Evolutionary conservation across 2,113 vertebrate species (phyloP).

Genomic region (Platycercus adscitus): DNA sequence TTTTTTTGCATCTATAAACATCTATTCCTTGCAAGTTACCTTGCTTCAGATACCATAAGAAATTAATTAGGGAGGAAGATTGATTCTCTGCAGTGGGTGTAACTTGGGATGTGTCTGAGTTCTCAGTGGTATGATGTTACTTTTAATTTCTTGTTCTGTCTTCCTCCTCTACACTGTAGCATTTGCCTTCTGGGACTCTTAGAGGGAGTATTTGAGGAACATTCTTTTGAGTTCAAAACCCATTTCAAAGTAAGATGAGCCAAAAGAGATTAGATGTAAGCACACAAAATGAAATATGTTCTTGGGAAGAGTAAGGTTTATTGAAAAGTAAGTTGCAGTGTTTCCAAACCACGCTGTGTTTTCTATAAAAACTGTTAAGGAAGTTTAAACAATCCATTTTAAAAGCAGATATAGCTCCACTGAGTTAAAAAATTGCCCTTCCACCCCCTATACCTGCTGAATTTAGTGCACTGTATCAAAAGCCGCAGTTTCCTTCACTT

Average conservation of each 20-base stretch:
- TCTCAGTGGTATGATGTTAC: neutral
- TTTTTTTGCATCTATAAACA: neutral
- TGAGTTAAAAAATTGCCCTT: neutral
- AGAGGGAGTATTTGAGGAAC: neutral
- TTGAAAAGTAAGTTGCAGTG: neutral
- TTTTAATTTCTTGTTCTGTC: slow-evolving; percentile 5
- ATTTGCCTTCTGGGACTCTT: neutral
- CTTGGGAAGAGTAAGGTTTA: neutral
- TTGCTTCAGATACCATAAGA: neutral
- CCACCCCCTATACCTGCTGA: neutral
- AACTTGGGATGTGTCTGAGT: neutral
- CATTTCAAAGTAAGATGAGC: slow-evolving; percentile 11
- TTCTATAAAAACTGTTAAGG: neutral
- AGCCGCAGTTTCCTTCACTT: neutral
- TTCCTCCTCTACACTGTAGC: neutral
- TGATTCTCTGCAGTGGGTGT: neutral
- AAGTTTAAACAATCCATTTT: neutral
- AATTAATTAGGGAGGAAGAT: neutral
- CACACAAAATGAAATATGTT: neutral
- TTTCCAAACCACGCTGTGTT: neutral
- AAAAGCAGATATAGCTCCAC: neutral
- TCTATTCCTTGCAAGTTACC: neutral
- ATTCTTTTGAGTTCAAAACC: slow-evolving; percentile 34
- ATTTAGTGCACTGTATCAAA: neutral
- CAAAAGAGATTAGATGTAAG: neutral